These are phyloP conservation scores for Campoplex capitator DNA, from an alignment of 2,888 invertebrate species.

Conservation along the genomic window DNA sequence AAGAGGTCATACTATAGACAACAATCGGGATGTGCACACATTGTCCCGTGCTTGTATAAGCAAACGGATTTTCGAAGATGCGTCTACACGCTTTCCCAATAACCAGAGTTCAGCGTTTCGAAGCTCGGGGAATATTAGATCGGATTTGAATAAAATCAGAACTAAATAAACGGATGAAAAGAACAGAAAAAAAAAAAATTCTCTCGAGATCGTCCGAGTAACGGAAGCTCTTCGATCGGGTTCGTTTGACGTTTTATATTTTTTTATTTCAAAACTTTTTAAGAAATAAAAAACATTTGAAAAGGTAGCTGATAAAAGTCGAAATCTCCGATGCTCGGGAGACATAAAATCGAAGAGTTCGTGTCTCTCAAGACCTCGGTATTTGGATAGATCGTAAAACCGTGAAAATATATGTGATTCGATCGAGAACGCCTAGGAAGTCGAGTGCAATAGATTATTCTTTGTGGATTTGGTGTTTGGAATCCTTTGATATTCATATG, in stretches of 20 bases:
- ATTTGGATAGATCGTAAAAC: background rate
- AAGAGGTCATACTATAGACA: constrained; percentile 26
- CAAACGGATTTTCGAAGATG: constrained; percentile 6
- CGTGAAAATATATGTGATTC: background rate
- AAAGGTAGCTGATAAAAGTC: background rate
- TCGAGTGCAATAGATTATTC: background rate
- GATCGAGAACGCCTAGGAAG: background rate
- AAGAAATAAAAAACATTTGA: too few relatives aligned
- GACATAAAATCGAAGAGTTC: background rate
- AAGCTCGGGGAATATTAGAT: too few relatives aligned
- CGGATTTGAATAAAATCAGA: too few relatives aligned
- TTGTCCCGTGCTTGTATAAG: constrained; percentile 11
- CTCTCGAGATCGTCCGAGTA: too few relatives aligned
- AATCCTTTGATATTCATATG: constrained; percentile 38
- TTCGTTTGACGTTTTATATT: too few relatives aligned
- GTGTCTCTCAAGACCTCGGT: background rate
- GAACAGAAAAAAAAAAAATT: too few relatives aligned
- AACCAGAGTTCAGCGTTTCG: too few relatives aligned
- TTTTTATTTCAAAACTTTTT: too few relatives aligned
- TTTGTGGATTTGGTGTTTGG: background rate
- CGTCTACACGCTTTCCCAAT: background rate
- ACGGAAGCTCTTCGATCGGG: too few relatives aligned
- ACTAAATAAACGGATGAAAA: too few relatives aligned
- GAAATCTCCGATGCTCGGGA: background rate
- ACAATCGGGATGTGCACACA: constrained; percentile 15